A percentile compares a stretch with the other conserved stretches of the same genome.
These are phyloP conservation scores for Parotocinclus haroldoi DNA, from an alignment of 2,797 vertebrate species.

Conservation along the genomic window DNA sequence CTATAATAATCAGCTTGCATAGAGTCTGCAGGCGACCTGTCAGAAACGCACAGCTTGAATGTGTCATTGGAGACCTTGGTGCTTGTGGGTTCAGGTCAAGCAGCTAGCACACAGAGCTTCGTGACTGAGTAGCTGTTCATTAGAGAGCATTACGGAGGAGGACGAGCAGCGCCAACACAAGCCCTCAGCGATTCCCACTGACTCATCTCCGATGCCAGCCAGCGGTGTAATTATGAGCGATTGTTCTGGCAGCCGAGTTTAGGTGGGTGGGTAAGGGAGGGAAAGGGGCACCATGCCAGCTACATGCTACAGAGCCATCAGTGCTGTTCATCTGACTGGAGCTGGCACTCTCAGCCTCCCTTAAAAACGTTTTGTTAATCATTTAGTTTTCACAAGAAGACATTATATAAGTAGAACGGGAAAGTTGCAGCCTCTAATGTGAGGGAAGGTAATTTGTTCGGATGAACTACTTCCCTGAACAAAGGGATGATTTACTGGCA, in stretches of 20 bases:
- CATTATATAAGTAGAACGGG: conserved; percentile 5
- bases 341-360: conserved; percentile 1
- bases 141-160: conserved; percentile 32
- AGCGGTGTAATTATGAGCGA: conserved; percentile 27
- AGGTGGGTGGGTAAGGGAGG: conserved; percentile 18
- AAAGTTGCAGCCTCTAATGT: conserved; percentile 4
- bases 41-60: conserved; percentile 37
- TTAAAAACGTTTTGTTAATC: conserved; percentile 11
- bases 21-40: conserved; percentile 29
- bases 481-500: conserved; percentile 27
- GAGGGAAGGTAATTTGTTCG: conserved; percentile 12
- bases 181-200: conserved; percentile 30
- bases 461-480: neutral
- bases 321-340: conserved; percentile 10
- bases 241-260: conserved; percentile 24
- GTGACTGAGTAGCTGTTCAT: conserved; percentile 30
- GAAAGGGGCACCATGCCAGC: conserved; percentile 9
- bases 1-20: conserved; percentile 41
- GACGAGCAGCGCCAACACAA: conserved; percentile 12
- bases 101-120: conserved; percentile 15
- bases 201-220: conserved; percentile 27
- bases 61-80: conserved; percentile 29
- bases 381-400: neutral
- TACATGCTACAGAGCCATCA: conserved; percentile 18
- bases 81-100: conserved; percentile 35